Evolutionary conservation across 2,113 vertebrate species (phyloP), one percentile per base, ranked within the genome.

Genomic region (Syngnathus scovelli): DNA sequence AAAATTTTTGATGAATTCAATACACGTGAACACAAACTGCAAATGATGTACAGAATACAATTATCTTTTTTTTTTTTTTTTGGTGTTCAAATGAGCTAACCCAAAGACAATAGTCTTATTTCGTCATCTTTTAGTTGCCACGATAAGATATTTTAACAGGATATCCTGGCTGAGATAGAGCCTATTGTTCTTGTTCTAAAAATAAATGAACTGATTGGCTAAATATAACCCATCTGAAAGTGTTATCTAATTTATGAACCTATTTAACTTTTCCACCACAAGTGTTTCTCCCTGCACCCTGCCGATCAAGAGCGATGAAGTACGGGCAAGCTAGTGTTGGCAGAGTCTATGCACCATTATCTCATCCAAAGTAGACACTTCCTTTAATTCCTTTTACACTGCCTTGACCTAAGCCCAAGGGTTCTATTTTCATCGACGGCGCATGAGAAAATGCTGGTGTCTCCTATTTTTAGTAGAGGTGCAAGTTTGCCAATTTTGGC

Each of bases 121-220:
- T 74, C 68, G 77, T 75, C 68, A 59, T 61, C 76, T 73, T 69
- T 59, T 48, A 66, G 84, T 88, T 84, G 72, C 84, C 70, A 51
- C 77, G 86, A 83, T 87, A 86, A 78, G 71, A 67, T 76, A 88
- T 89, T 84, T 82, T 90, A 90, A 51, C 88, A 81, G 90, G 90
- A 91, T 88, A 83, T 92, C 90, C 89, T 89, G 89, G 61, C 86
- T 75, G 37, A 78, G 75, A 78, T 46, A 10, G 13, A 46, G 12
- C 78, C 88, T 78, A 89, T 92, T 92, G 90, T 92, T 80, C 69
- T 1, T 1, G 2, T 39, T 5, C 72, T 88, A 90, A 85, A 88
- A 87, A 13, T 86, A 86, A 33, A 90, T 70, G 66, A 46, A 77
- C 77, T 85, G 70, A n/a, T 19, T n/a, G 19, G 49, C n/a, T 51